These are phyloP conservation scores for Sebastes dallii DNA, from an alignment of 2,797 vertebrate genomes.

Conservation along the genomic window DNA sequence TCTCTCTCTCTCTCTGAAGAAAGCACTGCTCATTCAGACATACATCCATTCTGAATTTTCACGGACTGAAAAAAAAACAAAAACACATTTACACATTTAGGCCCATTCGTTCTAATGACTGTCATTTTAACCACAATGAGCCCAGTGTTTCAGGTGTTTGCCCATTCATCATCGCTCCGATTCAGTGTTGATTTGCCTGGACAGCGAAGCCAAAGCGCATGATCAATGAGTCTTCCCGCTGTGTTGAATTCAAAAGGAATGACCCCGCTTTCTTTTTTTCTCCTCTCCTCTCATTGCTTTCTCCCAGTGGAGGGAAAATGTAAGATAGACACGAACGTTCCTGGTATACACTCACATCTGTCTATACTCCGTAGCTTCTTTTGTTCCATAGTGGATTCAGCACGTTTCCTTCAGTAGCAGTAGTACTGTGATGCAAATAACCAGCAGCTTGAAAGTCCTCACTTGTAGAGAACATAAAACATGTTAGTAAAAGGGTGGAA, in stretches of 20 bases:
- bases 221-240: slow-evolving; percentile 78
- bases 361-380: slow-evolving; percentile 72
- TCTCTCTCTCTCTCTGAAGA: slow-evolving; percentile 18
- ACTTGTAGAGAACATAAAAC: slow-evolving; percentile 70
- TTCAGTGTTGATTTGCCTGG: slow-evolving; percentile 68
- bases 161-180: slow-evolving; percentile 68
- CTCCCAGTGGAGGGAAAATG: slow-evolving; percentile 84
- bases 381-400: slow-evolving; percentile 75
- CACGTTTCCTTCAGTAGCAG: slow-evolving; percentile 72
- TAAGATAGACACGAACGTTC: slow-evolving; percentile 79
- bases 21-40: slow-evolving; percentile 52
- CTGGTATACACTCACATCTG: slow-evolving; percentile 77
- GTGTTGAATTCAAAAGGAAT: slow-evolving; percentile 79
- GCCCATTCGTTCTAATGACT: slow-evolving; percentile 65
- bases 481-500: slow-evolving; percentile 68
- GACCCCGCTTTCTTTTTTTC: slow-evolving; percentile 77
- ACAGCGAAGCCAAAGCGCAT: slow-evolving; percentile 66
- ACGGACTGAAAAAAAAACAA: slow-evolving; percentile 20
- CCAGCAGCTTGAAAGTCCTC: slow-evolving; percentile 72
- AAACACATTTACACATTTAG: slow-evolving; percentile 52
- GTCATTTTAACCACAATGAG: slow-evolving; percentile 74
- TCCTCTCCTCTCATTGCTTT: slow-evolving; percentile 78
- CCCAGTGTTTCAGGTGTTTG: slow-evolving; percentile 75
- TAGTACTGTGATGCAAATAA: slow-evolving; percentile 77
- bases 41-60: slow-evolving; percentile 57